These are phyloP conservation scores for Calcarius lapponicus DNA, from an alignment of 2,797 vertebrate species.

Conservation along the genomic window DNA sequence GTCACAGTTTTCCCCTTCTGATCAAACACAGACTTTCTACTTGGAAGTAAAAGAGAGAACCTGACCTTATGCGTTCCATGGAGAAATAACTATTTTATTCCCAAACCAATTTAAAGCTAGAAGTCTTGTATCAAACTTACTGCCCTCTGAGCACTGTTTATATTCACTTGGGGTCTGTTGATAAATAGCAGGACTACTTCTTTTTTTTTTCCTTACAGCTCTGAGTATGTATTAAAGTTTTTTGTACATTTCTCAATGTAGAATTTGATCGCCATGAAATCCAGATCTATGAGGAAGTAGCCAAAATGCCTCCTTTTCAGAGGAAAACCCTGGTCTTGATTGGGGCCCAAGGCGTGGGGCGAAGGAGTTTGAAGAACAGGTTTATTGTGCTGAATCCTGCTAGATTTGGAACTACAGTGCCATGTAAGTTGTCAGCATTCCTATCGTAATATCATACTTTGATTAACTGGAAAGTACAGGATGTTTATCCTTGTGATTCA, in stretches of 20 bases:
- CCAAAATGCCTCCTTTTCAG: slow-evolving; percentile 98
- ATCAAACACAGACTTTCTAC: not conserved
- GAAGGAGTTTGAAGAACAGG: slow-evolving; percentile 97
- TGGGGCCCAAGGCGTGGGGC: slow-evolving; percentile 96
- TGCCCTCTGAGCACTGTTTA: not conserved
- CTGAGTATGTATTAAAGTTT: not conserved
- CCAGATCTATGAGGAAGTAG: slow-evolving; percentile 97
- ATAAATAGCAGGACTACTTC: not conserved
- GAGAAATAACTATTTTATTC: not conserved
- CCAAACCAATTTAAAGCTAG: not conserved
- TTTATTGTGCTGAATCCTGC: slow-evolving; percentile 93
- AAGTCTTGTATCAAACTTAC: not conserved
- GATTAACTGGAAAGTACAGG: not conserved
- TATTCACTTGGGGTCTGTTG: not conserved
- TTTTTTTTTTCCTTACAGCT: not conserved
- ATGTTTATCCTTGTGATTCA: not conserved
- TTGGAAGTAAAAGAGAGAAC: not conserved
- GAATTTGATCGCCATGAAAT: slow-evolving; percentile 99
- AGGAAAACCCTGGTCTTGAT: slow-evolving; percentile 97
- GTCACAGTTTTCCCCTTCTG: not conserved
- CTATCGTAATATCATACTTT: not conserved
- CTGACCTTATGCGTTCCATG: not conserved
- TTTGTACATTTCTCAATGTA: slow-evolving; percentile 62
- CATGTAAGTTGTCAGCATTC: slow-evolving; percentile 85
- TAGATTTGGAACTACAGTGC: slow-evolving; percentile 94